Percentiles rank a stretch among this genome's conserved stretches.
Conservation (phyloP, 2,888 invertebrate genomes). For the Drosophila atripex region DNA sequence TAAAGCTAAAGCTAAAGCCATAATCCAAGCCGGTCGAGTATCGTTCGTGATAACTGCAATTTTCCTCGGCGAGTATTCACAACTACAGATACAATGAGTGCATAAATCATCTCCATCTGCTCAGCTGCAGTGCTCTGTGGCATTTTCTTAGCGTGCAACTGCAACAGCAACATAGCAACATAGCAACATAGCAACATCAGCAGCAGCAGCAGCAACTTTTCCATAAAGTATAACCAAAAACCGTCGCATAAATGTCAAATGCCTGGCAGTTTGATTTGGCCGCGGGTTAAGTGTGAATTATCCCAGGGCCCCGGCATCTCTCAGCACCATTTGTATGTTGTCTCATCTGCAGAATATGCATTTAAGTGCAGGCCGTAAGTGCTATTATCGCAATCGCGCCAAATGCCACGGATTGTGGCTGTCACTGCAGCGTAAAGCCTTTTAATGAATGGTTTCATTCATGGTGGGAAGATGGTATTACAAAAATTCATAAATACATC, state of each 20-base stretch:
- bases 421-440: conserved; percentile 46
- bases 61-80: conserved; percentile 54
- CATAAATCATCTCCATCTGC: conserved; percentile 73
- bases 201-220: conserved; percentile 18
- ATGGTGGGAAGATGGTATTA: conserved; percentile 15
- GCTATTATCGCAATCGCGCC: conserved; percentile 74
- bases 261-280: conserved; percentile 77
- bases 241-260: conserved; percentile 74
- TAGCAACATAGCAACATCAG: no score
- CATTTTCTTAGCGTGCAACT: conserved; percentile 11
- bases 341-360: conserved; percentile 66
- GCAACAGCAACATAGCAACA: conserved; percentile 24
- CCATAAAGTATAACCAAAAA: conserved; percentile 14
- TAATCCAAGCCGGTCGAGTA: conserved; percentile 26
- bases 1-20: conserved; percentile 20
- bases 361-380: conserved; percentile 69
- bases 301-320: conserved; percentile 47
- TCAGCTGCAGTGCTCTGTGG: conserved; percentile 35
- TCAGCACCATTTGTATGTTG: conserved; percentile 16
- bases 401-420: conserved; percentile 75
- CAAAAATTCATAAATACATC: neutral
- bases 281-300: conserved; percentile 73
- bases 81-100: conserved; percentile 72
- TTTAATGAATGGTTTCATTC: conserved; percentile 24
- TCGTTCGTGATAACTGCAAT: conserved; percentile 76